phyloP scores from a whole-genome alignment of 2,888 invertebrate genomes.

The Arenicola marina region DNA sequence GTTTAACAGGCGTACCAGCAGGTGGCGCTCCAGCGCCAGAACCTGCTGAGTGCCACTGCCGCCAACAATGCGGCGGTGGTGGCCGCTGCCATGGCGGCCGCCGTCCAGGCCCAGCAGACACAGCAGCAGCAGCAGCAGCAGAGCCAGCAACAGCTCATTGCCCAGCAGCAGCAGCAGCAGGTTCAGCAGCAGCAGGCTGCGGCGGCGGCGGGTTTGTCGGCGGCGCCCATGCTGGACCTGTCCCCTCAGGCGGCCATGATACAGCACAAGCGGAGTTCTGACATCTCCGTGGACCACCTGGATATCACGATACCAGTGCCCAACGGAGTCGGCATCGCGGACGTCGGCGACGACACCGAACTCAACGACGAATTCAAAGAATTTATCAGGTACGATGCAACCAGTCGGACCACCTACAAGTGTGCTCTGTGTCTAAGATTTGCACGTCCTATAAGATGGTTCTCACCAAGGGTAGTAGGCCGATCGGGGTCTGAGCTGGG shows the following conservation, averaged over 20 bases:
- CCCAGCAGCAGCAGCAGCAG: constrained; percentile 21
- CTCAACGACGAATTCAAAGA: constrained; percentile 1
- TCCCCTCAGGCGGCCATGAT: no score
- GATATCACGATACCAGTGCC: neutral
- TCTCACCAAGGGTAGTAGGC: no score
- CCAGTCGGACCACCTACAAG: no score
- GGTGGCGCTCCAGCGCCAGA: constrained; percentile 9
- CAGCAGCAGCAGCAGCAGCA: constrained; percentile 2
- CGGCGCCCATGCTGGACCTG: no score
- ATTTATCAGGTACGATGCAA: neutral
- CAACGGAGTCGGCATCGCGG: neutral
- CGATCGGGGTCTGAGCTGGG: no score
- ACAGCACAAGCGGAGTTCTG: no score
- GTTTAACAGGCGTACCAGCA: constrained; percentile 7
- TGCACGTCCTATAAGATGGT: no score
- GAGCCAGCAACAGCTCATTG: neutral
- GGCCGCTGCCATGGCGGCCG: neutral
- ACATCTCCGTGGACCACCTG: neutral
- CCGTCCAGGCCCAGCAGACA: neutral
- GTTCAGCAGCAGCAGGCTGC: constrained; percentile 6
- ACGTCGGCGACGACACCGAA: neutral
- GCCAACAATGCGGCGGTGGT: constrained; percentile 21
- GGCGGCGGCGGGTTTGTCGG: neutral
- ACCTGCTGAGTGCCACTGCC: constrained; percentile 11
- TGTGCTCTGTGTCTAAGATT: no score